Percentiles rank a stretch among this genome's conserved stretches.
phyloP scores from a whole-genome alignment of 1,140 invertebrate species.

The Drosophila ercepeae region DNA sequence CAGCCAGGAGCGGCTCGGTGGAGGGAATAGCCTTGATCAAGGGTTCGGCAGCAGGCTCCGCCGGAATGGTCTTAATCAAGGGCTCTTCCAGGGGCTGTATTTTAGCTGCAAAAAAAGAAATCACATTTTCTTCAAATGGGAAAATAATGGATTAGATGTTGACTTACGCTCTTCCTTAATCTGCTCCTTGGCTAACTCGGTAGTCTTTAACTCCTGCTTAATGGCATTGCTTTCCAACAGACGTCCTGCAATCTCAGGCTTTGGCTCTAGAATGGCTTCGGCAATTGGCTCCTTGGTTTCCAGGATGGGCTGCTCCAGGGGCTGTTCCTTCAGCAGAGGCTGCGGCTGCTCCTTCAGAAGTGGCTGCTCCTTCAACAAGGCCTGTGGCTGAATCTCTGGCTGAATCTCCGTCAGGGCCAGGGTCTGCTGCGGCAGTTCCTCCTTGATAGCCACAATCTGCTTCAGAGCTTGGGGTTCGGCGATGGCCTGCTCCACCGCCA shows the following conservation, averaged over 20 bases:
- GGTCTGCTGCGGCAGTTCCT: conserved; percentile 5
- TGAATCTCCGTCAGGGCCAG: conserved; percentile 13
- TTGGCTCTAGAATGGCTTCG: conserved; percentile 30
- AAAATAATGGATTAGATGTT: neutral
- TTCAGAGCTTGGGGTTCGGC: conserved; percentile 31
- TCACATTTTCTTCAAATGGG: neutral
- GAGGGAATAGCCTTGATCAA: conserved; percentile 32
- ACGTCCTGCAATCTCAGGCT: conserved; percentile 58
- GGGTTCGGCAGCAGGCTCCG: neutral
- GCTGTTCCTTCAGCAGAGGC: conserved; percentile 34
- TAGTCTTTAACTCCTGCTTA: conserved; percentile 41
- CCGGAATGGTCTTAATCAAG: conserved; percentile 34
- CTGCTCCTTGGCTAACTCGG: conserved; percentile 42
- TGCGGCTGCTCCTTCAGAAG: conserved; percentile 57
- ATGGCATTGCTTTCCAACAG: conserved; percentile 63
- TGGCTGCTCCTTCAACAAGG: conserved; percentile 31
- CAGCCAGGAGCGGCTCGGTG: conserved; percentile 23
- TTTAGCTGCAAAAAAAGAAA: conserved; percentile 1
- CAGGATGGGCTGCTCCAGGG: conserved; percentile 12
- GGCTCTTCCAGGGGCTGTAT: conserved; percentile 28
- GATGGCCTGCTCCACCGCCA: conserved; percentile 29
- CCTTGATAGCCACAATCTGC: conserved; percentile 18
- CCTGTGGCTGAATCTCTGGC: conserved; percentile 20
- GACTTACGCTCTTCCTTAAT: conserved; percentile 56
- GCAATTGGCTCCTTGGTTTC: conserved; percentile 30